Base-by-base conservation (phyloP, 2,888 invertebrate species). In the Zhuqinia jingwanae region DNA sequence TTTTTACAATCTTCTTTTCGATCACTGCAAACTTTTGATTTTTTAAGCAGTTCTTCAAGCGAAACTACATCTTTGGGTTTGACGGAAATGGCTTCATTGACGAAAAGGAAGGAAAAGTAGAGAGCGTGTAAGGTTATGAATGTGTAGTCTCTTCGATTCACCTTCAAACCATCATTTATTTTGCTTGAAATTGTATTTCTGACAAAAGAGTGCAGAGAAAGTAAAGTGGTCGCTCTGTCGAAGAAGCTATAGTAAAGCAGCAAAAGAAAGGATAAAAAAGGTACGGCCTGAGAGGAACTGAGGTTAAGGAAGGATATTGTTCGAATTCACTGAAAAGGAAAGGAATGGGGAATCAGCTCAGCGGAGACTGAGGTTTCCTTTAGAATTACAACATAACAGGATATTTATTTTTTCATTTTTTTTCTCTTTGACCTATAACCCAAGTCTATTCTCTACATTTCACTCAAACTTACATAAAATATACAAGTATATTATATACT, bases 1-100 rank as follows among this genome's bases (percentile, higher is more conserved):
- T 47, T 58, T 58, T 58, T 58, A 25, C 22, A 58, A 58, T 58
- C 45, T 11, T 22, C 70, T n/a, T 15, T 70, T 36, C 58, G 22
- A 8, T 45, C 45, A 70, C 47, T 17, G 13, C 45, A 20, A 45
- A 22, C 45, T 45, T 20, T 45, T 63, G 13, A 27, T 63, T 10
- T 70, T 70, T 70, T 45, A 70, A n/a, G n/a, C 45, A 45, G 70
- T 70, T 47, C 2, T 70, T 70, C 47, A 45, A 45, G 47, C 2
- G 20, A 36, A 70, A 45, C 47, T 1, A 45, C 20, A 6, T 11
- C 25, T n/a, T 2, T 25, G n/a, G 25, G n/a, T 10, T 22, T 22
- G 58, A 58, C 58, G 58, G n/a, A 58, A 58, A 58, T 8, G 25
- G 56, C 58, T 58, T 25, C 58, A 58, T 58, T 25, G 58, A 22